Conservation (phyloP, 2,888 invertebrate genomes). For the Hololepta plana region DNA sequence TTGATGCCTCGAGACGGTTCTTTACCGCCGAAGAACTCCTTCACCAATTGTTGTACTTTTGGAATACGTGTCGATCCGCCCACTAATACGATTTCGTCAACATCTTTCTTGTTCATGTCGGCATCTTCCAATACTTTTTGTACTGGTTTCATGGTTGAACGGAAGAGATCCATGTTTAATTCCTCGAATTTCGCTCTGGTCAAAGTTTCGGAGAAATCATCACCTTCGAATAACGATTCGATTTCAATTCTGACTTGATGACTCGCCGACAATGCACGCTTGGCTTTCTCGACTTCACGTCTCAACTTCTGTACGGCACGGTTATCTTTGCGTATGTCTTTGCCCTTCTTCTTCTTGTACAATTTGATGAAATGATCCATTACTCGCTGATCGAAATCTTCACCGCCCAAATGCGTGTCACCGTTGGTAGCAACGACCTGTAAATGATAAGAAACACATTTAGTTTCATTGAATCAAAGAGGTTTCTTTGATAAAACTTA, state of each 20-base stretch:
- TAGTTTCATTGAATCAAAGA: not conserved
- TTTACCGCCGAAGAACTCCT: constrained; percentile 93
- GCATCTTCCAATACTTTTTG: constrained; percentile 95
- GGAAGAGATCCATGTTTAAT: constrained; percentile 83
- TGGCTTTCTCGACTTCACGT: constrained; percentile 95
- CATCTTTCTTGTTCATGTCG: constrained; percentile 96
- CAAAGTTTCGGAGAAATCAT: constrained; percentile 94
- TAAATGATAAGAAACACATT: constrained; percentile 5
- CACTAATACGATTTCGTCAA: constrained; percentile 96
- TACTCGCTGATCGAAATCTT: constrained; percentile 96
- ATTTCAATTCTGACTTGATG: constrained; percentile 97
- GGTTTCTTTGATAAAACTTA: constrained; percentile 13
- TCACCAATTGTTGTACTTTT: constrained; percentile 85
- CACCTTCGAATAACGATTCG: constrained; percentile 95
- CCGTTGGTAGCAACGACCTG: constrained; percentile 70
- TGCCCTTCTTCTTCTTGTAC: constrained; percentile 97
- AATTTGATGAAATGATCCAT: constrained; percentile 99
- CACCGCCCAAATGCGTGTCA: constrained; percentile 95
- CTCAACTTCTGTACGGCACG: constrained; percentile 90
- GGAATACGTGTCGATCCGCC: constrained; percentile 99
- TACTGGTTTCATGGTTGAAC: constrained; percentile 87
- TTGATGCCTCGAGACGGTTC: constrained; percentile 97
- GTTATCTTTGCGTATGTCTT: constrained; percentile 88
- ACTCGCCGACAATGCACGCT: constrained; percentile 82
- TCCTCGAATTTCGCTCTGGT: constrained; percentile 98